phyloP scores from a whole-genome alignment of 2,888 invertebrate species.

The Diachrysia chrysitis region DNA sequence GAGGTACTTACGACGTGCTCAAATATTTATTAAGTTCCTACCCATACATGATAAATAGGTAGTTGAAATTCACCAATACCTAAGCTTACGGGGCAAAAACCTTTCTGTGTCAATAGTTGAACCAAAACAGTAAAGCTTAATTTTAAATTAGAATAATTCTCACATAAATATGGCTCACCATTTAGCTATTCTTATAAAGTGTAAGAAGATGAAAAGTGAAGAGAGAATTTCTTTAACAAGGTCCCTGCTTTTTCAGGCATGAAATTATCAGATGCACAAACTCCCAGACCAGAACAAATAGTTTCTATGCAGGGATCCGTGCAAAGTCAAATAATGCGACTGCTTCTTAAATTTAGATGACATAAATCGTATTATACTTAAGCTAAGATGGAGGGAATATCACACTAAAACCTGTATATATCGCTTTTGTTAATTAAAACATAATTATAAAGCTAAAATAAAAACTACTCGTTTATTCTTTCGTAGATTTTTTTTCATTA shows the following conservation, averaged over 20 bases:
- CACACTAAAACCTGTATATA: no score
- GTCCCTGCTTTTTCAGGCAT: conserved; percentile 3
- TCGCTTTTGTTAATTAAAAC: no score
- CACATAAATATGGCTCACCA: not conserved
- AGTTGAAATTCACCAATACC: not conserved
- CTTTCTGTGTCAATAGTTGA: no score
- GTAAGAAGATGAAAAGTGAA: not conserved
- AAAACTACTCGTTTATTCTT: no score
- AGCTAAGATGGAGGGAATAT: no score
- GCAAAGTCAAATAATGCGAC: not conserved
- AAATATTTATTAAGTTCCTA: conserved; percentile 25
- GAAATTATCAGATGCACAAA: conserved; percentile 4
- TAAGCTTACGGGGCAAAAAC: no score
- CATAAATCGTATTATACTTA: no score
- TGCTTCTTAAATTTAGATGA: no score
- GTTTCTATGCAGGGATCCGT: not conserved
- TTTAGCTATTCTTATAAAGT: not conserved
- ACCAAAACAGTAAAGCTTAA: no score
- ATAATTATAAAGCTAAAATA: no score
- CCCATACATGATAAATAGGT: not conserved
- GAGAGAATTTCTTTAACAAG: not conserved
- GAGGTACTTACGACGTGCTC: not conserved
- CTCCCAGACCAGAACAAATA: conserved; percentile 4
- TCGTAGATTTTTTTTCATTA: not conserved
- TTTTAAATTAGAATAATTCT: no score